A percentile compares a stretch with the other conserved stretches of the same genome.
Evolutionary conservation across 1,140 invertebrate genomes (phyloP).

Genomic region (Ips nitidus): DNA sequence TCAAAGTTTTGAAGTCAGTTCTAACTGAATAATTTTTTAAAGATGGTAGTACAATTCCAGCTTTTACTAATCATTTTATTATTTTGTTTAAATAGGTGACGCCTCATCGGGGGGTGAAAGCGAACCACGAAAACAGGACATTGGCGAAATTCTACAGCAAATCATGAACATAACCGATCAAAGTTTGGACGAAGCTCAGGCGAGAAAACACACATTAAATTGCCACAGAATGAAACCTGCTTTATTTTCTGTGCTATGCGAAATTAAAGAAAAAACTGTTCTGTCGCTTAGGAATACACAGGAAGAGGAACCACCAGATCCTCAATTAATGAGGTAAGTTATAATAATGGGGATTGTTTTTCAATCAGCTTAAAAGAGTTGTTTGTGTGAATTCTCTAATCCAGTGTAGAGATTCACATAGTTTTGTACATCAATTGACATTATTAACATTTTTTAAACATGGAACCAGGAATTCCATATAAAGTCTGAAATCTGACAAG

Average conservation of each 20-base stretch:
- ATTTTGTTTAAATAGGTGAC: conserved; percentile 47
- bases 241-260: conserved; percentile 93
- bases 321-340: conserved; percentile 86
- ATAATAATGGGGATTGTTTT: not conserved
- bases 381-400: too few relatives aligned
- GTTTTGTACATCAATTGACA: not conserved
- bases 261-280: conserved; percentile 99
- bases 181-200: conserved; percentile 96
- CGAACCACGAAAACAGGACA: conserved; percentile 83
- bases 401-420: not conserved
- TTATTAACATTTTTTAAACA: not conserved
- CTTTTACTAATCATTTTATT: not conserved
- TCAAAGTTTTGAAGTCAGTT: too few relatives aligned
- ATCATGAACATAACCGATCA: conserved; percentile 99
- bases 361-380: not conserved
- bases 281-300: conserved; percentile 94
- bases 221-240: conserved; percentile 96
- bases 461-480: too few relatives aligned
- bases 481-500: too few relatives aligned
- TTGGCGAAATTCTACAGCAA: conserved; percentile 92
- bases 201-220: conserved; percentile 93
- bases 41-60: too few relatives aligned
- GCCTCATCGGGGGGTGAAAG: conserved; percentile 65
- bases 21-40: too few relatives aligned
- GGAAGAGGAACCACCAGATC: conserved; percentile 98